Base-by-base conservation (phyloP, 2,797 vertebrate genomes). In the Xiphorhynchus erythropygius region DNA sequence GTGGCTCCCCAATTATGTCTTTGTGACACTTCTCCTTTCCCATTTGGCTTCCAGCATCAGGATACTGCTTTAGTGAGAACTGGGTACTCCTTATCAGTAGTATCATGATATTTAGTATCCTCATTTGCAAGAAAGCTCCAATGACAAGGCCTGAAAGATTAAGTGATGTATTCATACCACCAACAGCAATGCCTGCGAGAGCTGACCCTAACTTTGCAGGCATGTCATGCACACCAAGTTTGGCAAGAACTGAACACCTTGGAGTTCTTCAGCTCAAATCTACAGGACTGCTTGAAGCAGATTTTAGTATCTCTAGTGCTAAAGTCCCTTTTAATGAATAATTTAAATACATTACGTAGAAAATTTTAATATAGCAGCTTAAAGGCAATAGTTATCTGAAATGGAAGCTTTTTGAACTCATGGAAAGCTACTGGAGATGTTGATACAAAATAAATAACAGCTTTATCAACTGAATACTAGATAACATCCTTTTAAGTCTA, bases 1-100 rank as follows among this genome's bases (percentile, higher is more conserved):
- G 0, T 3, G 63, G 59, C 23, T 53, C 37, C 18, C 23, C 0
- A 0, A 0, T 2, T 17, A 41, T 0, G 2, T 19, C 81, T 28
- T 28, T 42, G 32, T 3, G 2, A 32, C 46, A 53, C 37, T 50
- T 33, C 42, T 67, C 37, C 49, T 17, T 47, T 63, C 23, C 39
- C 42, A 35, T 47, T 19, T 2, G 1, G 47, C 47, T 62, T 81
- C 53, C 71, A 89, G 46, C 62, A 60, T 7, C 3, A 1, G 35
- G 30, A 73, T 30, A 32, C 11, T 16, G 27, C 69, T 41, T 69
- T 27, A 56, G 12, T 3, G 28, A 9, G 2, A 49, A 62, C 8
- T 18, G 8, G 18, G 49, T 33, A 67, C 7, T 21, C 55, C 3
- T 0, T 5, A 30, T 5, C 30, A 35, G 27, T 11, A 46, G 5